Evolutionary conservation across 2,113 vertebrate species (phyloP).

Genomic region (Python bivittatus): DNA sequence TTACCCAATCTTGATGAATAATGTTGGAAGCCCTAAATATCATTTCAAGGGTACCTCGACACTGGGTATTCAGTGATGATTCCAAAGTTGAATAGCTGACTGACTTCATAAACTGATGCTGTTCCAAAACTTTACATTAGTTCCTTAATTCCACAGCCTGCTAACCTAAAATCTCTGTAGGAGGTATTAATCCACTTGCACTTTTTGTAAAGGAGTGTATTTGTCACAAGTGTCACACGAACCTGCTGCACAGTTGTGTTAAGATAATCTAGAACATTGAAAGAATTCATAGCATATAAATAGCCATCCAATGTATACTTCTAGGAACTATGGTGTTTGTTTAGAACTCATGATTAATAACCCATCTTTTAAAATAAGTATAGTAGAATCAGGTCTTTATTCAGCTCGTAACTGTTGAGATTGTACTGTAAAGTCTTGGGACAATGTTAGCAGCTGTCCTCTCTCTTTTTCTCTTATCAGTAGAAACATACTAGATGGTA

Average conservation of each 20-base stretch:
- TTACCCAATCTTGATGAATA: neutral
- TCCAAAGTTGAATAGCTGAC: neutral
- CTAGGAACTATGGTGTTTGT: neutral
- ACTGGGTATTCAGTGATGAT: neutral
- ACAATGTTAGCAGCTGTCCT: neutral
- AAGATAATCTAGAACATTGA: neutral
- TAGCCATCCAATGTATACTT: neutral
- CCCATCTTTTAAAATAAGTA: neutral
- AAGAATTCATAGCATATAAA: neutral
- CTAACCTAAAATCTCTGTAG: neutral
- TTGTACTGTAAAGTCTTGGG: neutral
- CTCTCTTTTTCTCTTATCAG: neutral
- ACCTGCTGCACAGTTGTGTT: neutral
- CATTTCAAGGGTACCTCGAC: neutral
- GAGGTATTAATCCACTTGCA: neutral
- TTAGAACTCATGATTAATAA: neutral
- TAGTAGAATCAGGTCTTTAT: neutral
- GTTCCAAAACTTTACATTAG: neutral
- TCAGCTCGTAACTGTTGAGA: neutral
- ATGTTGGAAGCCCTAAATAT: neutral
- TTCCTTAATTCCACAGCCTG: neutral
- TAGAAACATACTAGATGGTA: neutral
- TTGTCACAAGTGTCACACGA: neutral
- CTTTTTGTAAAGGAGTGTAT: neutral
- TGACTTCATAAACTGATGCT: neutral